These are phyloP conservation scores for Potamarius usumacintae DNA, from an alignment of 2,113 vertebrate species.

Conservation along the genomic window DNA sequence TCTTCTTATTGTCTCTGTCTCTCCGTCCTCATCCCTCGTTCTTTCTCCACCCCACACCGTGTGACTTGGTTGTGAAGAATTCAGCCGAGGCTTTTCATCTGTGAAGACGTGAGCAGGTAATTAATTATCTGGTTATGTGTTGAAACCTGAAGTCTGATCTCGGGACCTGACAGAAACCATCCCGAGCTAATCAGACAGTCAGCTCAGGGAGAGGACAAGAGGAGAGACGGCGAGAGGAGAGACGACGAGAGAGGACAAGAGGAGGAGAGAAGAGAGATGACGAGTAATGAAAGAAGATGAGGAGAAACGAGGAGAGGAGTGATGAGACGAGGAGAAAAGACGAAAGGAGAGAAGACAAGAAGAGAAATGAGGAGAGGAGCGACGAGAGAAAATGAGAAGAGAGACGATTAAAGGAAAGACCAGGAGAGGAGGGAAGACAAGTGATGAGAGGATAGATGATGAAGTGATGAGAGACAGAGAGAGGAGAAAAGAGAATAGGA, in stretches of 20 bases:
- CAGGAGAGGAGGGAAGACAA: not conserved
- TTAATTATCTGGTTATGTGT: conserved; percentile 51
- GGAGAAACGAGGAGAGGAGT: not conserved
- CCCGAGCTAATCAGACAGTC: not conserved
- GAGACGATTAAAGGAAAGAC: rapidly evolving
- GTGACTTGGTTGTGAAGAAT: conserved; percentile 44
- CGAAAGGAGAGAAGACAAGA: not conserved
- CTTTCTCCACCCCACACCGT: not conserved
- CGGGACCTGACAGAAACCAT: not conserved
- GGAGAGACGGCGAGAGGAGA: not conserved
- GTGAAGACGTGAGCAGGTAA: conserved; percentile 38
- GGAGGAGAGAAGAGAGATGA: not conserved
- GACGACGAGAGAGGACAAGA: too few relatives aligned
- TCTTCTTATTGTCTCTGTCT: not conserved
- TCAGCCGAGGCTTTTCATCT: conserved; percentile 40
- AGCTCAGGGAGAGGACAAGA: not conserved
- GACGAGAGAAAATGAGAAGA: not conserved
- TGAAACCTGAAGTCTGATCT: conserved; percentile 29
- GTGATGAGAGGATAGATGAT: not conserved
- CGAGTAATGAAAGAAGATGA: not conserved
- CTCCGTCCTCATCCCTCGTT: not conserved
- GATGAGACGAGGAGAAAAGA: not conserved
- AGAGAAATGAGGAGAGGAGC: not conserved
- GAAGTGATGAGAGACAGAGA: not conserved
- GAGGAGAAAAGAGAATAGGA: not conserved